Conservation (phyloP, 2,113 vertebrate species). For the Psephotus haematonotus region DNA sequence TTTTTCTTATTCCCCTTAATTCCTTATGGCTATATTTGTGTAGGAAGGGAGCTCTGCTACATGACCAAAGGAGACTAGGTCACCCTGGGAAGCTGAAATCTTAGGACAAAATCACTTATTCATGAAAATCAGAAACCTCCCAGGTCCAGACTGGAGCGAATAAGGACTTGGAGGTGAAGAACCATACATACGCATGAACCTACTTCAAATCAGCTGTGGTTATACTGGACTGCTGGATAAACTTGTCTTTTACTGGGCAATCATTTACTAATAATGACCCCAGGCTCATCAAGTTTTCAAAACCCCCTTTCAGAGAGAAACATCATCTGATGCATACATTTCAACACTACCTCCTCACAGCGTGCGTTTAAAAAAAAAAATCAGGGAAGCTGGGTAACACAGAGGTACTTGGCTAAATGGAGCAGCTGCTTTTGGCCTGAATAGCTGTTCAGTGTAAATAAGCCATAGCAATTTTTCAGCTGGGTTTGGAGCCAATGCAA, state of each 20-base stretch:
- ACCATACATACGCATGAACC: neutral
- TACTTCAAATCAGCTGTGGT: neutral
- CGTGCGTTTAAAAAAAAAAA: neutral
- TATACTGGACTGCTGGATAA: neutral
- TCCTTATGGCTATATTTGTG: neutral
- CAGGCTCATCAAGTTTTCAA: neutral
- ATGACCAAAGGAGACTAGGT: neutral
- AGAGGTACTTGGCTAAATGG: conserved; percentile 20
- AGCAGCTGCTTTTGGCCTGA: conserved; percentile 35
- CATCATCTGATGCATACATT: neutral
- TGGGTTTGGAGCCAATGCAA: neutral
- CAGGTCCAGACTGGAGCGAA: neutral
- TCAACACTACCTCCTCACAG: neutral
- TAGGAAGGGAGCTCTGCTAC: neutral
- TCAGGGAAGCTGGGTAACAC: neutral
- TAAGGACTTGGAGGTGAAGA: neutral
- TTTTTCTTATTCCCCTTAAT: neutral
- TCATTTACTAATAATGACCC: conserved; percentile 1
- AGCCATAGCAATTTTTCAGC: neutral
- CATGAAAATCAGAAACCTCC: conserved; percentile 5
- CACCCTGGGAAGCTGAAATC: neutral
- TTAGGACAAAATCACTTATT: neutral
- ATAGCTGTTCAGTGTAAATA: conserved; percentile 25
- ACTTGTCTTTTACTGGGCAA: neutral
- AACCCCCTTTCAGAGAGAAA: neutral